Evolutionary conservation across 2,888 invertebrate species (phyloP), one percentile per base, ranked within the genome.

Genomic region (Chorisops tibialis): DNA sequence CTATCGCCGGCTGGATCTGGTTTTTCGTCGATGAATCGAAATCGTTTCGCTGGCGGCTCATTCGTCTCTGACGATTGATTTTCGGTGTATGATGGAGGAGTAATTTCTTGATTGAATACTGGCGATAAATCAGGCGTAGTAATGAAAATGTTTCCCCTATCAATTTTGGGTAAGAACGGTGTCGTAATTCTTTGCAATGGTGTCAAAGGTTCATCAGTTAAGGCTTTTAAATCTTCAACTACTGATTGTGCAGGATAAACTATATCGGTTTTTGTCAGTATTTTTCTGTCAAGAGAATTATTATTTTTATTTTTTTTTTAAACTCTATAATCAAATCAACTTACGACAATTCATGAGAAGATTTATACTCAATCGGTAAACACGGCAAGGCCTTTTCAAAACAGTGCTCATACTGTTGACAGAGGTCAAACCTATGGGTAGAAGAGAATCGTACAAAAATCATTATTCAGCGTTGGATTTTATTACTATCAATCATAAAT

Each of bases 281-380:
- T 18, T 69, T 69, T 72, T 6, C 72, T 72, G 7, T 6, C 63
- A 65, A 51, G 63, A n/a, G 19, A 18, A 49, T 11, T 14, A 19
- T 35, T 35, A 12, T 52, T 5, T 51, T 18, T 24, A 11, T 16
- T n/a, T n/a, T n/a, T n/a, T n/a, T n/a, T n/a, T n/a, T n/a, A n/a
- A n/a, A n/a, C n/a, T n/a, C n/a, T n/a, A n/a, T n/a, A n/a, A n/a
- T n/a, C n/a, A n/a, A n/a, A n/a, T n/a, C n/a, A n/a, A n/a, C n/a
- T n/a, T n/a, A n/a, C n/a, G n/a, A n/a, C n/a, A n/a, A n/a, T n/a
- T n/a, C n/a, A n/a, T n/a, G n/a, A n/a, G n/a, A n/a, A n/a, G n/a
- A n/a, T n/a, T 30, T 30, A 9, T 30, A 30, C 30, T 30, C 9
- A 6, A 41, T 41, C 6, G 11, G 18, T 12, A 41, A 16, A 41